Evolutionary conservation across 2,888 invertebrate genomes (phyloP).

Genomic region (Campoplex capitator): DNA sequence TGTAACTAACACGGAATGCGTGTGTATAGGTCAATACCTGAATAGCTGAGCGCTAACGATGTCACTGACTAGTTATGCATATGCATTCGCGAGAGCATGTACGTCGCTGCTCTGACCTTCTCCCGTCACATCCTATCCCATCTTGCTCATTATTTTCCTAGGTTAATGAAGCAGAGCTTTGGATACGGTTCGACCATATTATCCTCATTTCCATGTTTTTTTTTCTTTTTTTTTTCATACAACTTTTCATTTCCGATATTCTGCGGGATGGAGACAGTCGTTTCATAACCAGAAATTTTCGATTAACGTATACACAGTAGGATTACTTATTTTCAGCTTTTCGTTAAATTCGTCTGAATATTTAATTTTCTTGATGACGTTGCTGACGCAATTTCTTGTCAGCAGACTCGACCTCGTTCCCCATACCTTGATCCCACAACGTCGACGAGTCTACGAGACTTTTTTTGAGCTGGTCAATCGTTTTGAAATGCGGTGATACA

Average conservation of each 20-base stretch:
- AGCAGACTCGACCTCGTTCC: not conserved
- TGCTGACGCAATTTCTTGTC: not conserved
- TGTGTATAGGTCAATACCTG: slow-evolving; percentile 39
- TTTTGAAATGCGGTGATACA: too few relatives aligned
- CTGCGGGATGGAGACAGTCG: not conserved
- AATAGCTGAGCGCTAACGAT: slow-evolving; percentile 49
- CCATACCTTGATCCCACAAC: not conserved
- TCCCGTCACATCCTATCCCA: not conserved
- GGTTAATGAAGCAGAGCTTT: slow-evolving; percentile 12
- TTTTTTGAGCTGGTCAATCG: not conserved
- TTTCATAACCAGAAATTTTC: not conserved
- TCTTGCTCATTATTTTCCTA: slow-evolving; percentile 12
- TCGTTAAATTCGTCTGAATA: not conserved
- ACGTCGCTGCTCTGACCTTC: slow-evolving; percentile 27
- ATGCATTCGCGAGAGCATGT: slow-evolving; percentile 1
- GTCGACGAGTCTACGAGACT: not conserved
- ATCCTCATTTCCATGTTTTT: not conserved
- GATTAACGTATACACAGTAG: not conserved
- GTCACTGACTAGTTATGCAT: slow-evolving; percentile 43
- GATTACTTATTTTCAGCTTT: not conserved
- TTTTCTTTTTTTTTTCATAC: not conserved
- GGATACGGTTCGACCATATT: not conserved
- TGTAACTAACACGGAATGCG: slow-evolving; percentile 48
- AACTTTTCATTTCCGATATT: not conserved
- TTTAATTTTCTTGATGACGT: not conserved